These are phyloP conservation scores for Macrobrachium nipponense DNA, from an alignment of 1,140 invertebrate species.

Conservation along the genomic window DNA sequence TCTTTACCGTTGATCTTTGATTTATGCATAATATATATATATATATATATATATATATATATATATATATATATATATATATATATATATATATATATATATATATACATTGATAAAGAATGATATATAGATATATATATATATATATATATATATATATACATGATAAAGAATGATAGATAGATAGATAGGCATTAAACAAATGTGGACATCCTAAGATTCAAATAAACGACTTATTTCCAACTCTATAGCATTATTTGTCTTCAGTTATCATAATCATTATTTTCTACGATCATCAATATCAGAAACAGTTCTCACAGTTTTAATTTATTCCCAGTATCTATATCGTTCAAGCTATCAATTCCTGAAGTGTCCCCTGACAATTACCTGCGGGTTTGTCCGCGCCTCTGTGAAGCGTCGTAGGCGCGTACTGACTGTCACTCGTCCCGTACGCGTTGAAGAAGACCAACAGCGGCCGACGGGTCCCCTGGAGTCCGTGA, in stretches of 20 bases:
- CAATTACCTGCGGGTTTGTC: neutral
- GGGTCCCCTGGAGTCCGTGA: slow-evolving; percentile 27
- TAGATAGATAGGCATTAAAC: neutral
- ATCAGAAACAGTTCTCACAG: too few relatives aligned
- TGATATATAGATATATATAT: slow-evolving; percentile 3
- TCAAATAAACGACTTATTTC: too few relatives aligned
- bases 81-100: slow-evolving; percentile 13
- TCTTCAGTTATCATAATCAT: too few relatives aligned
- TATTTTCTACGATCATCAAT: too few relatives aligned
- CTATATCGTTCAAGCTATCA: neutral
- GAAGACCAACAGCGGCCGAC: slow-evolving; percentile 35
- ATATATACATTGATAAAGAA: neutral
- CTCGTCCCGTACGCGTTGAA: slow-evolving; percentile 9
- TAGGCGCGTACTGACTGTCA: neutral
- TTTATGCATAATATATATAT: neutral
- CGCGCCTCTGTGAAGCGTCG: neutral
- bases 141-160: slow-evolving; percentile 36
- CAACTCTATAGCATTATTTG: too few relatives aligned
- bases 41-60: slow-evolving; percentile 19
- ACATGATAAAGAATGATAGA: neutral
- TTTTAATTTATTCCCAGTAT: neutral
- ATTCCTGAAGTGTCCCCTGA: neutral
- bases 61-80: slow-evolving; percentile 4
- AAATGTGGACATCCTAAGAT: neutral
- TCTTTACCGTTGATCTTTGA: neutral